A percentile compares a stretch with the other conserved stretches of the same genome.
Evolutionary conservation across 2,888 invertebrate species (phyloP).

Genomic region (Meteorus colon): DNA sequence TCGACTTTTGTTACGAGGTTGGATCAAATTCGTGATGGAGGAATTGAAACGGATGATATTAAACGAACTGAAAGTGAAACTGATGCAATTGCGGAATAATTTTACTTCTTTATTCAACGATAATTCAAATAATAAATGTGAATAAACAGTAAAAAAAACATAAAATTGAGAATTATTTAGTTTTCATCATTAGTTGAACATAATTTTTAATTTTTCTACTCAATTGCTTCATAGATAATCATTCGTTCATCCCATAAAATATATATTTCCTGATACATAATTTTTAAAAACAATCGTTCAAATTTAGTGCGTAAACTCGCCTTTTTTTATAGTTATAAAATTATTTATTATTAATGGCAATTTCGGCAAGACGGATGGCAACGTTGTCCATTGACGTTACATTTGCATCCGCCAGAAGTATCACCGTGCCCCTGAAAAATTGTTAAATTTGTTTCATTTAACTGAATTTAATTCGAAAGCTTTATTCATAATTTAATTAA

Average conservation of each 20-base stretch:
- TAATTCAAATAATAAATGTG: not conserved
- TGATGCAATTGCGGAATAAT: constrained; percentile 38
- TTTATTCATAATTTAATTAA: too few species aligned
- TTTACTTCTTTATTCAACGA: not conserved
- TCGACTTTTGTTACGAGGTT: constrained; percentile 80
- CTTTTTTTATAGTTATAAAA: not conserved
- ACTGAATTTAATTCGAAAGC: too few species aligned
- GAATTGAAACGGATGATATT: constrained; percentile 39
- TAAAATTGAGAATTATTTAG: too few species aligned
- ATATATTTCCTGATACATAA: not conserved
- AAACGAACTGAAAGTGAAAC: constrained; percentile 6
- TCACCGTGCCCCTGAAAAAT: constrained; percentile 84
- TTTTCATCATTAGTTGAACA: too few species aligned
- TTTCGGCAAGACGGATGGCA: constrained; percentile 92
- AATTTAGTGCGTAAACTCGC: not conserved
- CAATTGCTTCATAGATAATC: not conserved
- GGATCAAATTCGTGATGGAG: constrained; percentile 72
- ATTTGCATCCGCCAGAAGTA: constrained; percentile 87
- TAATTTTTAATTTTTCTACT: not conserved
- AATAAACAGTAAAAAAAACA: not conserved
- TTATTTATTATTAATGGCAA: constrained; percentile 80
- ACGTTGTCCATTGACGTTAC: constrained; percentile 83
- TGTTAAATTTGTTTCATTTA: constrained; percentile 16
- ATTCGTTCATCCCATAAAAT: not conserved
- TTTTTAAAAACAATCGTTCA: not conserved